Base-by-base conservation (phyloP, 2,888 invertebrate genomes). In the Ectemnius cavifrons region DNA sequence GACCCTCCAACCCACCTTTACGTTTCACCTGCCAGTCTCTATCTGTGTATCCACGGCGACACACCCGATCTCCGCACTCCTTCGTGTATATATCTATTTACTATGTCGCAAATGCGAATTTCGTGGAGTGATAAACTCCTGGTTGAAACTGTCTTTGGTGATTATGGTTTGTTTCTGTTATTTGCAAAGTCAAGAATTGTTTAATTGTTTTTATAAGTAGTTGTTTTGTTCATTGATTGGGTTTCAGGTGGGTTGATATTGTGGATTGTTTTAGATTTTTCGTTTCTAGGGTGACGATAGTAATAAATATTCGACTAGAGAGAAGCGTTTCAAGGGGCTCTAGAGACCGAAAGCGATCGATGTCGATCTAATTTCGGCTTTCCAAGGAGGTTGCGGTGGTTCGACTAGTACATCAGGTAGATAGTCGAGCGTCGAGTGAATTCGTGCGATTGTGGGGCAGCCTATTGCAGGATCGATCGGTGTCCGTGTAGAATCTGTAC, bases 51-150 rank as follows among this genome's bases (percentile, higher is more conserved):
- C 72, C 67, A 66, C 67, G 64, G 60, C 71, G 69, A 64, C 75
- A 72, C 75, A 73, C 71, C 76, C 76, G 76, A 62, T 71, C 52
- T 28, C 52, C 52, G 16, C 52, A 16, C 52, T 14, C 52, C 52
- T 52, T 13, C 52, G 16, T 6, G 8, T 37, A 37, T 37, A 37
- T 37, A 11, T 37, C 37, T 37, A 11, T 37, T 11, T 37, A 37
- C 8, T 37, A 37, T 6, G 37, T 37, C 11, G 8, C 6, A 37
- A 37, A 37, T 37, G 37, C 82, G 78, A 85, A 86, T 87, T 86
- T 86, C 86, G 85, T 81, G 78, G 83, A 81, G 80, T 83, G 85
- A 85, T 83, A 81, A 84, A 78, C 81, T 78, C 81, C 80, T 84
- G 83, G 37, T 37, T 1, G 37, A 37, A 37, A 20, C 2, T 1